Percentiles rank a stretch among this genome's conserved stretches.
These are phyloP conservation scores for Oscheius sp. DNA, from an alignment of 2,888 invertebrate genomes.

Conservation along the genomic window DNA sequence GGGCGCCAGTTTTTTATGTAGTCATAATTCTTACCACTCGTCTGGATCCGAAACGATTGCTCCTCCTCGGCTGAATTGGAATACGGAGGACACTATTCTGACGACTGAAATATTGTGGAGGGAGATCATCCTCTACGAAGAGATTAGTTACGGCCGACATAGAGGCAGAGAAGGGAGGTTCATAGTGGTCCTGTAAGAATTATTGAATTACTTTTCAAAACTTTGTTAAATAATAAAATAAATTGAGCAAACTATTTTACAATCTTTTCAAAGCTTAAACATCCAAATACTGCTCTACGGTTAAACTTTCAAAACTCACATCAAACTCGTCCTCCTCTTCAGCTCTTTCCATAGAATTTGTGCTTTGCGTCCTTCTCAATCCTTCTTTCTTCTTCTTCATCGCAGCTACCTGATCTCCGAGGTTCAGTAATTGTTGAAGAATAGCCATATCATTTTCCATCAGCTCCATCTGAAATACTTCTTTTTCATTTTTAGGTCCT, in stretches of 20 bases:
- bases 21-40: constrained; percentile 34
- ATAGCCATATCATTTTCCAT: constrained; percentile 70
- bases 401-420: constrained; percentile 62
- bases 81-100: constrained; percentile 69
- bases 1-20: too few relatives aligned
- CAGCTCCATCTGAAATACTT: constrained; percentile 62
- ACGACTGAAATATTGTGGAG: constrained; percentile 67
- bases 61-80: constrained; percentile 66
- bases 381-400: constrained; percentile 47
- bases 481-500: neutral
- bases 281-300: too few relatives aligned
- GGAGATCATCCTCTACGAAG: constrained; percentile 60
- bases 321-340: constrained; percentile 48
- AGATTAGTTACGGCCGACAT: constrained; percentile 64
- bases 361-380: constrained; percentile 41
- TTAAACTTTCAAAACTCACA: constrained; percentile 19
- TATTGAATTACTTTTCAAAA: too few relatives aligned
- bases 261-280: neutral
- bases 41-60: constrained; percentile 61
- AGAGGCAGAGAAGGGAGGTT: constrained; percentile 53
- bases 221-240: too few relatives aligned
- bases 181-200: too few relatives aligned
- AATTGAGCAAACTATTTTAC: constrained; percentile 43
- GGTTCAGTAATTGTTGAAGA: constrained; percentile 65
- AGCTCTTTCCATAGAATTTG: constrained; percentile 35